Evolutionary conservation across 2,888 invertebrate genomes (phyloP).

Genomic region (Hydraecia micacea): DNA sequence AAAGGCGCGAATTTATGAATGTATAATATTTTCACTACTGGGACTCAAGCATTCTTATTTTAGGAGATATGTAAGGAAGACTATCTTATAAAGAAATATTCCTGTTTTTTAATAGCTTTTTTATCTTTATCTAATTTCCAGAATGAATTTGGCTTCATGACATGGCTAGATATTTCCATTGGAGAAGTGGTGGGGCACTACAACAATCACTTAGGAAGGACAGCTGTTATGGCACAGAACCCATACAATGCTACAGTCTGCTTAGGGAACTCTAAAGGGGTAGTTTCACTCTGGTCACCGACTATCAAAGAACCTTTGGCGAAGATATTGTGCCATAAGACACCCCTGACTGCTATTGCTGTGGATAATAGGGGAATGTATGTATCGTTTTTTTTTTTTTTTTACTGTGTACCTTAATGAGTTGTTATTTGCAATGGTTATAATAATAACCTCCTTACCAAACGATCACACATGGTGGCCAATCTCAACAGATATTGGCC

Average conservation of each 20-base stretch:
- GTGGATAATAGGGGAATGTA: slow-evolving; percentile 96
- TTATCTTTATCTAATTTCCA: slow-evolving; percentile 70
- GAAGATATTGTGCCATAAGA: slow-evolving; percentile 97
- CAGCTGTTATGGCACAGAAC: slow-evolving; percentile 97
- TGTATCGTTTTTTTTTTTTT: slow-evolving; percentile 73
- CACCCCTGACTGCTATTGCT: slow-evolving; percentile 94
- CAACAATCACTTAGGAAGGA: slow-evolving; percentile 94
- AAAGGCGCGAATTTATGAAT: too few species aligned
- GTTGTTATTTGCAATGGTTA: not conserved
- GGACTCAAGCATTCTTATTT: too few species aligned
- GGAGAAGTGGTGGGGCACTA: slow-evolving; percentile 96
- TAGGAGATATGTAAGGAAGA: too few species aligned
- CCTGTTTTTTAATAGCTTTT: not conserved
- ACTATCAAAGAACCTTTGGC: slow-evolving; percentile 95
- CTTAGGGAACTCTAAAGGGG: slow-evolving; percentile 97
- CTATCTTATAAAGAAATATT: not conserved
- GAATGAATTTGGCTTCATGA: slow-evolving; percentile 94
- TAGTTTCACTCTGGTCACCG: slow-evolving; percentile 99
- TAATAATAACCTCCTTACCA: not conserved
- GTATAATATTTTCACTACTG: too few species aligned
- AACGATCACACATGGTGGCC: not conserved
- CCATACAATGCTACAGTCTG: slow-evolving; percentile 98
- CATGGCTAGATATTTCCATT: slow-evolving; percentile 98
- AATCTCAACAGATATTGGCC: not conserved
- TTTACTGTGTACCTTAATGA: not conserved